Conservation (phyloP, 2,888 invertebrate genomes). For the Teinopalpus imperialis region DNA sequence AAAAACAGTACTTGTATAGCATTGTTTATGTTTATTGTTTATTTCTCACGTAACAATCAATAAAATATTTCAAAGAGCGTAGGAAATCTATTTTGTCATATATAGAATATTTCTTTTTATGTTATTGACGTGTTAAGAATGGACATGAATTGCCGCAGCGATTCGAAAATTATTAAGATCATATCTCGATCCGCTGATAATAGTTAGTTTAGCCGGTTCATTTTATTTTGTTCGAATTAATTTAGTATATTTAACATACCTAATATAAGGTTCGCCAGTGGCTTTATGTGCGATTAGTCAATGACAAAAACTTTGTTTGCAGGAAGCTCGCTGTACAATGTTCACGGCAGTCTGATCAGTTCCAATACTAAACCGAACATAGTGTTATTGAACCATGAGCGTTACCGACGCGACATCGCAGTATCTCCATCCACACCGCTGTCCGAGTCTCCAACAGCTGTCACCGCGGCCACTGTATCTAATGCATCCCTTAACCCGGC, state of each 20-base stretch:
- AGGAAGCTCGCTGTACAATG: conserved; percentile 13
- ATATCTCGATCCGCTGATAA: conserved; percentile 17
- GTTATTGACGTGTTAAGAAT: conserved; percentile 5
- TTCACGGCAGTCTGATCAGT: conserved; percentile 12
- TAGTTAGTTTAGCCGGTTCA: too few relatives aligned
- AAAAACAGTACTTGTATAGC: not conserved
- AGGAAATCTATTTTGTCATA: not conserved
- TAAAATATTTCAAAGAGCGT: conserved; percentile 7
- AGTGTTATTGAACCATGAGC: conserved; percentile 26
- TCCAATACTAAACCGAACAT: conserved; percentile 24
- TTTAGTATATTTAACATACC: too few relatives aligned
- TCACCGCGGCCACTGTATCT: not conserved
- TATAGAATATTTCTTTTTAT: not conserved
- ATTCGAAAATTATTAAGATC: conserved; percentile 21
- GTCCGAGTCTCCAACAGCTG: not conserved
- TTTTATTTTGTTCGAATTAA: conserved; percentile 1
- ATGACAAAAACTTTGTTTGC: too few relatives aligned
- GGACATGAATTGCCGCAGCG: conserved; percentile 21
- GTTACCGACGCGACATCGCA: conserved; percentile 29
- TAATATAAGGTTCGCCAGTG: too few relatives aligned
- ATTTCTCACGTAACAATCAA: conserved; percentile 13
- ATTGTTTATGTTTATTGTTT: conserved; percentile 24
- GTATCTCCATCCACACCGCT: not conserved
- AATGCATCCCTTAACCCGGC: conserved; percentile 4
- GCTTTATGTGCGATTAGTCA: too few relatives aligned